Conservation (phyloP, 2,113 vertebrate genomes). For the Tetraodon nigroviridis region DNA sequence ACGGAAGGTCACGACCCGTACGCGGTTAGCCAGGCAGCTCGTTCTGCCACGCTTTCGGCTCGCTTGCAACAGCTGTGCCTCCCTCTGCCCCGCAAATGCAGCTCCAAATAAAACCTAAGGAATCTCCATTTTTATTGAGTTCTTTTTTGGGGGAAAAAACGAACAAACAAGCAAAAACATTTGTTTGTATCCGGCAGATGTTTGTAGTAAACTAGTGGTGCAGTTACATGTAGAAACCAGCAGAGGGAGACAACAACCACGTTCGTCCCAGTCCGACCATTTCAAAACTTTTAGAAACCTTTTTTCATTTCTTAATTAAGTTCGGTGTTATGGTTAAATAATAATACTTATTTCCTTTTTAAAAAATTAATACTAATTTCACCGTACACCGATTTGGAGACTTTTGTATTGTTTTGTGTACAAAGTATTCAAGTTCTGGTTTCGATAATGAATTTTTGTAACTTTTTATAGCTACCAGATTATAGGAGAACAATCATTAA, state of each 20-base stretch:
- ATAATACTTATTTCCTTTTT: too few relatives aligned
- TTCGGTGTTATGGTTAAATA: background rate
- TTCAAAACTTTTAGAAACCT: background rate
- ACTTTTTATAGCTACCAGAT: too few relatives aligned
- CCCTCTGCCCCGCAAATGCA: conserved; percentile 65
- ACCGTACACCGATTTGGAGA: too few relatives aligned
- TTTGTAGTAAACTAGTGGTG: background rate
- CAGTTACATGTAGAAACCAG: background rate
- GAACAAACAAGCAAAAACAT: too few relatives aligned
- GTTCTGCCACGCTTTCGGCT: conserved; percentile 54
- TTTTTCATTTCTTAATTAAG: background rate
- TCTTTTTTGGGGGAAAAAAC: too few relatives aligned
- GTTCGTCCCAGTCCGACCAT: background rate
- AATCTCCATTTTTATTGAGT: too few relatives aligned
- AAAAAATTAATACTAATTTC: too few relatives aligned
- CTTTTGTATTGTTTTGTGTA: too few relatives aligned
- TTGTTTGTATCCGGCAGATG: too few relatives aligned
- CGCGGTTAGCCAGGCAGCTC: conserved; percentile 51
- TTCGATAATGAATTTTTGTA: too few relatives aligned
- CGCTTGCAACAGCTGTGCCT: conserved; percentile 63
- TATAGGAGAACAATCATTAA: too few relatives aligned
- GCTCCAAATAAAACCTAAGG: conserved; percentile 6
- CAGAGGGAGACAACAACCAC: background rate
- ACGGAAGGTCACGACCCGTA: conserved; percentile 64
- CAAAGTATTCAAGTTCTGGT: too few relatives aligned